Evolutionary conservation across 2,888 invertebrate genomes (phyloP).

Genomic region (Parasteatoda lunata): DNA sequence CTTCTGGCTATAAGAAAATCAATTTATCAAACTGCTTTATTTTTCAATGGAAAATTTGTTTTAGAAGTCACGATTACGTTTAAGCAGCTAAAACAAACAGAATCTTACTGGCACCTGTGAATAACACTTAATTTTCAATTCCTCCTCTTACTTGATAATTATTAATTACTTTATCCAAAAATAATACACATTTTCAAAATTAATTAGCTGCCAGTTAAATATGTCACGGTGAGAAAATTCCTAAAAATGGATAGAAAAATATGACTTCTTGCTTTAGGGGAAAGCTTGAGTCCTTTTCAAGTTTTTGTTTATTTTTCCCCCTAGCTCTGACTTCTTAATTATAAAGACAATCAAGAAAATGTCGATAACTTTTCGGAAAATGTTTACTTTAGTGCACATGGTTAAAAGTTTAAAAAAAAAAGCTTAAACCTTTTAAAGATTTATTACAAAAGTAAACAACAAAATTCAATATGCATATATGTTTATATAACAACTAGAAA

Average conservation of each 20-base stretch:
- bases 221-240: constrained; percentile 21
- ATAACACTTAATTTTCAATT: constrained; percentile 40
- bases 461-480: too few species aligned
- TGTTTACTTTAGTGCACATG: too few species aligned
- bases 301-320: not conserved
- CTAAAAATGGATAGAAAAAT: constrained; percentile 14
- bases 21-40: too few species aligned
- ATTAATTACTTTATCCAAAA: constrained; percentile 47
- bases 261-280: not conserved
- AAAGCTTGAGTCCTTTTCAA: not conserved
- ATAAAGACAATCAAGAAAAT: not conserved
- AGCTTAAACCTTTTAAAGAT: too few species aligned
- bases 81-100: constrained; percentile 21
- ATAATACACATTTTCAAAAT: constrained; percentile 46
- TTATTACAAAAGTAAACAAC: too few species aligned
- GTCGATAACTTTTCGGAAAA: not conserved
- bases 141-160: constrained; percentile 24
- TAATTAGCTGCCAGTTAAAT: constrained; percentile 51
- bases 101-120: constrained; percentile 3
- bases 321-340: not conserved
- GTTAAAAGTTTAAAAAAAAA: too few species aligned
- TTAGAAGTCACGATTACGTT: not conserved
- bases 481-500: too few species aligned
- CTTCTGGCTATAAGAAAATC: too few species aligned
- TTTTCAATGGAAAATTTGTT: not conserved